Conservation (phyloP, 2,113 vertebrate species). For the Sturnira hondurensis region DNA sequence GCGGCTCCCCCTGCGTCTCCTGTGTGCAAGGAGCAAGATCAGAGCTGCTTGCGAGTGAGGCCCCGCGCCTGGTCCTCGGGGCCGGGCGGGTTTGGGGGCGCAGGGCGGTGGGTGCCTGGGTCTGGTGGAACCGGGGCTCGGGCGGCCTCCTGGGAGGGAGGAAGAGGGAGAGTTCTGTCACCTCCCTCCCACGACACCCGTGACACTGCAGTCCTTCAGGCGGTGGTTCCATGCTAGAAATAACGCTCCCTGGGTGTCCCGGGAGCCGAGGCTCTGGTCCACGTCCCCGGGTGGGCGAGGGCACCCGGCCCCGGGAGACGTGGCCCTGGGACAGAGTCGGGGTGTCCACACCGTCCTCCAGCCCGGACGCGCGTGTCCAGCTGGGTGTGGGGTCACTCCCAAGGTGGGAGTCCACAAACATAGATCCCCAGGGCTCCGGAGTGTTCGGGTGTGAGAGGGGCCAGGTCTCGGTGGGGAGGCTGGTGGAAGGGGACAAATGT, state of each 20-base stretch:
- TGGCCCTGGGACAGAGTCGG: neutral
- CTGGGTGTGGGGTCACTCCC: neutral
- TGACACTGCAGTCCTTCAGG: constrained; percentile 85
- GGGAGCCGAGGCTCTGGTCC: constrained; percentile 18
- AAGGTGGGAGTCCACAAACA: neutral
- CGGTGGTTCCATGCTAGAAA: constrained; percentile 76
- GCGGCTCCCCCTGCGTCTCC: constrained; percentile 76
- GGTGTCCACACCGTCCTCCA: neutral
- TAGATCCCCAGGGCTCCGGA: neutral
- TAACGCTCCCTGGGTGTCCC: constrained; percentile 53
- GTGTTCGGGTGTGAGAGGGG: neutral
- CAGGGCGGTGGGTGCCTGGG: neutral
- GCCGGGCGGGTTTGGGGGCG: neutral
- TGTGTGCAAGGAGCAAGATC: constrained; percentile 76
- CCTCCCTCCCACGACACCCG: constrained; percentile 76
- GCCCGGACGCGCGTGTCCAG: neutral
- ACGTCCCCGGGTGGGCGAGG: neutral
- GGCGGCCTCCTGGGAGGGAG: constrained; percentile 76
- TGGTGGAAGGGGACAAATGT: rapidly evolving
- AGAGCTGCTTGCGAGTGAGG: constrained; percentile 48
- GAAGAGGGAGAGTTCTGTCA: constrained; percentile 78
- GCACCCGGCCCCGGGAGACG: neutral
- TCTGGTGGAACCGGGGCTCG: constrained; percentile 40
- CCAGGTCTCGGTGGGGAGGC: rapidly evolving
- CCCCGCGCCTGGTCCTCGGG: constrained; percentile 43